Percentiles rank a stretch among this genome's conserved stretches.
phyloP scores from a whole-genome alignment of 2,113 vertebrate genomes.

The Pluvianellus socialis region DNA sequence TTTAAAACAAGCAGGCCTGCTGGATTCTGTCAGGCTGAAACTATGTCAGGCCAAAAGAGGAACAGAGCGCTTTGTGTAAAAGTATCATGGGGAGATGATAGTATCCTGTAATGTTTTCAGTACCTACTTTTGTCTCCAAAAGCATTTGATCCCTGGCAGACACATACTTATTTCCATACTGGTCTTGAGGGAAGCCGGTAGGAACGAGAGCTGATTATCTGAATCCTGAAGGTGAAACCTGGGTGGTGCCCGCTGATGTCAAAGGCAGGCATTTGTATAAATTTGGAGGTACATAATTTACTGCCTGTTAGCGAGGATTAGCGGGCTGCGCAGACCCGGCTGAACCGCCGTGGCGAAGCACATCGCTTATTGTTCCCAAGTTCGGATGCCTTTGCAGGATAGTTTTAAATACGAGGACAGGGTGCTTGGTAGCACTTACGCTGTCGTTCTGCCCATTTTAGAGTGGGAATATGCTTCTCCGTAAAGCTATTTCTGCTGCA shows the following conservation, averaged over 20 bases:
- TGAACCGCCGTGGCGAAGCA: not conserved
- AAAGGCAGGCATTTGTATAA: constrained; percentile 74
- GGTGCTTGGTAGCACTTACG: not conserved
- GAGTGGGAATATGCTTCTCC: not conserved
- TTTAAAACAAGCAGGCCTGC: constrained; percentile 83
- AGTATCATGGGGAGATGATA: constrained; percentile 80
- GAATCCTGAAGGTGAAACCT: constrained; percentile 82
- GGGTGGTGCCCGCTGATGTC: constrained; percentile 74
- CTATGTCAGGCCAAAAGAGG: constrained; percentile 85
- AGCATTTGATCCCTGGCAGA: constrained; percentile 87
- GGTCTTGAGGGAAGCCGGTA: constrained; percentile 78
- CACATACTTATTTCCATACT: constrained; percentile 83
- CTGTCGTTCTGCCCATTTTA: not conserved
- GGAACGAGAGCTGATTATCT: constrained; percentile 79
- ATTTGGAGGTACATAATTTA: constrained; percentile 76
- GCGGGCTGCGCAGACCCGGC: constrained; percentile 32
- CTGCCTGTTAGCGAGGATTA: constrained; percentile 70
- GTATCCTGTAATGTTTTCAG: constrained; percentile 80
- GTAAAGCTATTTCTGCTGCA: constrained; percentile 38
- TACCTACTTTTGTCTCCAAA: constrained; percentile 84
- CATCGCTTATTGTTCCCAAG: constrained; percentile 41
- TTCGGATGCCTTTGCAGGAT: not conserved
- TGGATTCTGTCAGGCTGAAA: constrained; percentile 84
- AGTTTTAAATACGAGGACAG: not conserved
- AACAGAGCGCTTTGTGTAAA: constrained; percentile 81